These are phyloP conservation scores for Caligus rogercresseyi DNA, from an alignment of 1,140 invertebrate genomes.

Conservation along the genomic window DNA sequence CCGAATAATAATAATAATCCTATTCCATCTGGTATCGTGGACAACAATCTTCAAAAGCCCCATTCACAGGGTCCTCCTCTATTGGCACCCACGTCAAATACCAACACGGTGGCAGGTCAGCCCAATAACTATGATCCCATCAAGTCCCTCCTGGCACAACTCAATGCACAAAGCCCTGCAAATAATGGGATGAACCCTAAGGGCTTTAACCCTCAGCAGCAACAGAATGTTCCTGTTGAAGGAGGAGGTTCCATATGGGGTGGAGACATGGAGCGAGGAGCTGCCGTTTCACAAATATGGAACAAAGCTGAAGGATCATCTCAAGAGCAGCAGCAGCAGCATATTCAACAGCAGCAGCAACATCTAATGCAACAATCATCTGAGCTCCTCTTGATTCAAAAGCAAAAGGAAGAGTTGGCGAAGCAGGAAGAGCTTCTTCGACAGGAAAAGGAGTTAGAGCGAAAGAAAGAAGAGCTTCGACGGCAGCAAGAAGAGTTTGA, in stretches of 20 bases:
- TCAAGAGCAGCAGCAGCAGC: neutral
- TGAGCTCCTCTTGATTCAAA: no score
- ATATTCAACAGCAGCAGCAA: slow-evolving; percentile 18
- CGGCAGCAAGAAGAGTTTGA: neutral
- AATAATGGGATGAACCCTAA: no score
- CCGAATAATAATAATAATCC: neutral
- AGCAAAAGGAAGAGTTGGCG: slow-evolving; percentile 14
- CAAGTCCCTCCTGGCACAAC: slow-evolving; percentile 25
- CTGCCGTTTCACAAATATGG: neutral
- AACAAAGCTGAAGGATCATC: neutral
- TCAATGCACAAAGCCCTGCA: no score
- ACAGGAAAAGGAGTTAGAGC: neutral
- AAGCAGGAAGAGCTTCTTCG: slow-evolving; percentile 21
- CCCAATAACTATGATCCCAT: slow-evolving; percentile 24
- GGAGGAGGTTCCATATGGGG: no score
- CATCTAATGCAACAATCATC: no score
- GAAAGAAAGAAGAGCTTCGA: neutral
- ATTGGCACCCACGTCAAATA: no score
- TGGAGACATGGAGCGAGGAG: no score
- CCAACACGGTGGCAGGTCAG: no score
- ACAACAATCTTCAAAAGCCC: slow-evolving; percentile 9
- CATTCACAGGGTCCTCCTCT: neutral
- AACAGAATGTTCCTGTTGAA: no score
- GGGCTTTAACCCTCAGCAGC: no score
- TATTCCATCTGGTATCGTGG: no score